Conservation (phyloP, 2,113 vertebrate species). For the Cromileptes altivelis region DNA sequence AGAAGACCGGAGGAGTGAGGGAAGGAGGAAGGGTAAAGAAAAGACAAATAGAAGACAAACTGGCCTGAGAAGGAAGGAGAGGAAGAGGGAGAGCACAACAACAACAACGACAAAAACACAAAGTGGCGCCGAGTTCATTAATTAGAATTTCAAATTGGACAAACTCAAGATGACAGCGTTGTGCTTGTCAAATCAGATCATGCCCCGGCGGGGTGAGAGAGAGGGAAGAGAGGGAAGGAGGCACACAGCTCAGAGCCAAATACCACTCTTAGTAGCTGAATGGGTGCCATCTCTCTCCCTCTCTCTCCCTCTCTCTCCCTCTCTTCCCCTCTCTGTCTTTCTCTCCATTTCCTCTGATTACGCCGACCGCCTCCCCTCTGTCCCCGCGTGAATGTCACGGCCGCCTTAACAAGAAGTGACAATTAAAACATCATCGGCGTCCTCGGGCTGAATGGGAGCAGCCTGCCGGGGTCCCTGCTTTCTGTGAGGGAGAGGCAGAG, state of each 20-base stretch:
- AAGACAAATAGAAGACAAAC: constrained; percentile 78
- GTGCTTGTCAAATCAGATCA: constrained; percentile 87
- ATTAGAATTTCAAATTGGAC: constrained; percentile 88
- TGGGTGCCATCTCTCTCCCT: constrained; percentile 70
- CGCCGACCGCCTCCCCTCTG: constrained; percentile 57
- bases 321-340: constrained; percentile 32
- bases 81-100: constrained; percentile 35
- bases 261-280: constrained; percentile 73
- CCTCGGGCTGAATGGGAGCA: constrained; percentile 68
- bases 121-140: constrained; percentile 84
- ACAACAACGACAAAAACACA: constrained; percentile 68
- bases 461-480: constrained; percentile 50
- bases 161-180: constrained; percentile 85
- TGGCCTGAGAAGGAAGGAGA: constrained; percentile 57
- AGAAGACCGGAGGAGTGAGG: constrained; percentile 40
- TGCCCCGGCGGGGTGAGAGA: constrained; percentile 71
- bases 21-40: constrained; percentile 63
- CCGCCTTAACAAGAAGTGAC: constrained; percentile 83
- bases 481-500: neutral
- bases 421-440: constrained; percentile 79
- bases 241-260: constrained; percentile 78
- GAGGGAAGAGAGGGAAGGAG: constrained; percentile 59
- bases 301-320: constrained; percentile 38
- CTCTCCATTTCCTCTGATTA: constrained; percentile 78
- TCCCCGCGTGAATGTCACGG: constrained; percentile 74